Base-by-base conservation (phyloP, 2,797 vertebrate genomes). In the Parotocinclus haroldoi region DNA sequence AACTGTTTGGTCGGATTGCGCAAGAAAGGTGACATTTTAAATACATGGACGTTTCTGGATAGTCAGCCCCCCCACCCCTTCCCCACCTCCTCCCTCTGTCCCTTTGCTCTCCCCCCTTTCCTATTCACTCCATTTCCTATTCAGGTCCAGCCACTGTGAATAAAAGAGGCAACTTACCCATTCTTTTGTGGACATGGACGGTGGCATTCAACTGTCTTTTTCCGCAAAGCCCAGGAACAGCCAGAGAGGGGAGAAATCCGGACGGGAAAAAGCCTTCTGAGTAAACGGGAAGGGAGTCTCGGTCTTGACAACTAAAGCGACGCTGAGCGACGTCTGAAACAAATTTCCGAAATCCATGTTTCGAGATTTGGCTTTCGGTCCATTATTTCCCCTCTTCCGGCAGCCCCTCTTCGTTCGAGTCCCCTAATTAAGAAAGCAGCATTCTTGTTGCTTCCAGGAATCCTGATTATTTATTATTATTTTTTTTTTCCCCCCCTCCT, bases 141-240 rank as follows among this genome's bases (percentile, higher is more conserved):
- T 89, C 85, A n/a, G 46, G 13, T 81, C 79, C 83, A 87, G 80
- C 83, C 81, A 80, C 85, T 78, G 85, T 57, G 82, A 82, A 92
- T 84, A 92, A 95, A 92, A 77, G 76, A 81, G 79, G 82, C 83
- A 92, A 98, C 96, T 98, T 96, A 98, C 96, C 96, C 96, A 98
- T 98, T 96, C 96, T 98, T 96, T 96, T 95, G 94, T 95, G 95
- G 88, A 97, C 96, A 95, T 98, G 93, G 92, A 92, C 92, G 94
- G 90, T 93, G 95, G 95, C 95, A 98, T 98, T 98, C 96, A 98
- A 96, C 95, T 95, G 89, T 96, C 92, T 89, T 94, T 92, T 91
- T 87, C 86, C 67, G 81, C 83, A 88, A 94, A 95, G 92, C 89
- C 91, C 91, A 92, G 91, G 91, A 90, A 87, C 91, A 81, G 90